Conservation (phyloP, 2,113 vertebrate species). For the Rhineura floridana region DNA sequence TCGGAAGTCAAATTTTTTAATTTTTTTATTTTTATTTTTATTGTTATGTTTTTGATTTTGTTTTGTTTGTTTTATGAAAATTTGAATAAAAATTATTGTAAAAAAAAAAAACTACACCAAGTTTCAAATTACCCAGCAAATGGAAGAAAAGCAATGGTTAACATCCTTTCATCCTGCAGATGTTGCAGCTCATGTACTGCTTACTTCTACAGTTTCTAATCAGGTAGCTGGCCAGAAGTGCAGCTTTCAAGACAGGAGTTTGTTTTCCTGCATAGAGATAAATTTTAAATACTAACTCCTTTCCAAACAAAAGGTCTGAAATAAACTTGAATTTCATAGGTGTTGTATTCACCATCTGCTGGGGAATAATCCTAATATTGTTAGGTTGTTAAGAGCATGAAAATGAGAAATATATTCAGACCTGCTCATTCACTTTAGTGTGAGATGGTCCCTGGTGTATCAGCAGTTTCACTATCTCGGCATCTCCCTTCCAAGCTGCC, state of each 20-base stretch:
- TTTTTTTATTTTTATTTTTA: too few species aligned
- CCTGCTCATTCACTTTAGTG: slow-evolving; percentile 96
- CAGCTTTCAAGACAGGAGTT: slow-evolving; percentile 8
- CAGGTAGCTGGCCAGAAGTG: neutral
- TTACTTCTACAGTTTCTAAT: slow-evolving; percentile 5
- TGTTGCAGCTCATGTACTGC: neutral
- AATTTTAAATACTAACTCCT: neutral
- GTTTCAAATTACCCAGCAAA: slow-evolving; percentile 56
- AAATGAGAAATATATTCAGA: slow-evolving; percentile 68
- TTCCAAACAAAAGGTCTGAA: neutral
- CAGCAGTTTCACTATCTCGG: slow-evolving; percentile 92
- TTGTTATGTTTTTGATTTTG: too few species aligned
- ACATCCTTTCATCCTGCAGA: slow-evolving; percentile 25
- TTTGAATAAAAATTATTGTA: too few species aligned
- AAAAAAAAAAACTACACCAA: slow-evolving; percentile 28
- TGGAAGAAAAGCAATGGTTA: slow-evolving; percentile 31
- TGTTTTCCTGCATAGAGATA: neutral
- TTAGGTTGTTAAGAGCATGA: neutral
- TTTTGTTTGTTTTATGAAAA: too few species aligned
- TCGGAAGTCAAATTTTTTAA: too few species aligned
- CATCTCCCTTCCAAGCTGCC: slow-evolving; percentile 97
- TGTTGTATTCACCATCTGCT: neutral
- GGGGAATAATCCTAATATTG: neutral
- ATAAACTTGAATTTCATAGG: neutral
- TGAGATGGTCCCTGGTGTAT: slow-evolving; percentile 96